Evolutionary conservation across 2,888 invertebrate genomes (phyloP), one percentile per base, ranked within the genome.

Genomic region (Bruchidius siliquastri): DNA sequence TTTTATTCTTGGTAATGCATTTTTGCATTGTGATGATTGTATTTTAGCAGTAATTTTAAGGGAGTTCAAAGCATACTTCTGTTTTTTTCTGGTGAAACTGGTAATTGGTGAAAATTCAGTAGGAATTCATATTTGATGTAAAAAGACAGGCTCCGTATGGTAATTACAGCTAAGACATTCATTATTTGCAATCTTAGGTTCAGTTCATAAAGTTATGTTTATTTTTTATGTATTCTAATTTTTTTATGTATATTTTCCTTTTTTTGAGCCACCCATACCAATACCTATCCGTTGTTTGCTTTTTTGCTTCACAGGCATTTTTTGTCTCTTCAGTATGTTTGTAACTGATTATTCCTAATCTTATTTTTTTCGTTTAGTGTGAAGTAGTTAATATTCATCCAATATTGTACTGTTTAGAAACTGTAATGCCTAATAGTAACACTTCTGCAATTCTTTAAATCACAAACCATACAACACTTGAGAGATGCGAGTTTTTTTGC

Each of bases 1-100:
- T 92, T 92, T 91, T 92, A 92, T 92, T 91, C 90, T 91, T 91
- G 91, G 91, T 91, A 90, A 91, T 91, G 91, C 91, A 91, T 91
- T 91, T 82, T 92, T 92, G 92, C 92, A 92, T 92, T 88, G 89
- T 90, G 89, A 89, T 89, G 80, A 79, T 80, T 78, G 88, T 89
- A 87, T 87, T 87, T 88, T 87, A 87, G 87, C 87, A 83, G 87
- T 87, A 87, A 87, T 86, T 84, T 86, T 68, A 68, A 86, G 85
- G 85, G 84, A 85, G 85, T 85, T 84, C 79, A 79, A 82, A 82
- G 80, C 83, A 83, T 83, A 81, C 86, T 86, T 86, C 84, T 32
- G 10, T 71, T 67, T 20, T 21, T 68, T 21, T 1, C 77, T 77
- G 77, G 77, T 79, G 77, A 77, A 73, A 77, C 73, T 72, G 76